Base-by-base conservation (phyloP, 2,888 invertebrate genomes). In the Leucophenga montana region DNA sequence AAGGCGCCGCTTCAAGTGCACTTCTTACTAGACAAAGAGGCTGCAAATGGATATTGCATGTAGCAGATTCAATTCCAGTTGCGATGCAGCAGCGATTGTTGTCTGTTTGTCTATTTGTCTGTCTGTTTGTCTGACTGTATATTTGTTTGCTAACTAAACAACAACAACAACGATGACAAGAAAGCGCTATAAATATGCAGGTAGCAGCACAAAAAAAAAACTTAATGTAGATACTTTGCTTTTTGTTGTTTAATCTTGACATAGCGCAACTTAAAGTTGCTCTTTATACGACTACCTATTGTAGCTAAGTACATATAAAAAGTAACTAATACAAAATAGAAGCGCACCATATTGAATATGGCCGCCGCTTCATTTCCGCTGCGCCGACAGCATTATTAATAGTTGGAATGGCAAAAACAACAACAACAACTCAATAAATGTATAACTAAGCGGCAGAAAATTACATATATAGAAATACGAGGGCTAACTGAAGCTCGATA, bases 401-500 rank as follows among this genome's bases (percentile, higher is more conserved):
- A 20, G 8, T 39, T 18, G 61, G 33, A 9, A 8, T 13, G 16
- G 67, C 54, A 70, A 74, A 64, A 71, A 69, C 68, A 72, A 67
- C 54, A 46, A 48, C 22, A 54, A 50, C 16, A 64, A 62, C 75
- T 73, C 82, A 80, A 80, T 82, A 81, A 80, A 80, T 81, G 82
- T 80, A 82, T 77, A 78, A 82, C 70, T 9, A 18, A 66, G 71
- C 22, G 14, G 48, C 22, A 46, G 48, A 27, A 20, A 53, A 20
- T 65, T 22, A 54, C 16, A 54, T 18, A 54, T 69, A 73, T 71
- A 82, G 77, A 75, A 78, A 82, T 74, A 77, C 74, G 77, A 75
- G 18, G 16, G n/a, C 16, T 78, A 71, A 74, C 71, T 73, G 78
- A 80, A 81, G 77, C 79, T 78, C 80, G 81, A 76, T 79, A 78